Evolutionary conservation across 1,140 invertebrate species (phyloP).

Genomic region (Heterodera carotae): DNA sequence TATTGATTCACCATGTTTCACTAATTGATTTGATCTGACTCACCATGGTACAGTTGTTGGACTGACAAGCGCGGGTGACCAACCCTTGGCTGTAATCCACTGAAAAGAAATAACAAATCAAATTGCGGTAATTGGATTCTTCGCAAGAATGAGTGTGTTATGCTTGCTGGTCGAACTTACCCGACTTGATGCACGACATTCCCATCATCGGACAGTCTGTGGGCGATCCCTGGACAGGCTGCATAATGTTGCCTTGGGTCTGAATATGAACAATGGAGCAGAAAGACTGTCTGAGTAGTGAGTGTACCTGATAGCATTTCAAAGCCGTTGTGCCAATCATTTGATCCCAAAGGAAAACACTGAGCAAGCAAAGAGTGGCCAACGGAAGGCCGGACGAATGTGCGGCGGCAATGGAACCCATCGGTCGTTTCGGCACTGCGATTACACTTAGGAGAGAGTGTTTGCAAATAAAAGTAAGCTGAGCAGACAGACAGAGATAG

Average conservation of each 20-base stretch:
- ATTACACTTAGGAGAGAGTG: too few species aligned
- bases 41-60: conserved; percentile 27
- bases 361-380: conserved; percentile 13
- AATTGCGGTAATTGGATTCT: not conserved
- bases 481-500: too few species aligned
- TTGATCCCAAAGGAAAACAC: conserved; percentile 16
- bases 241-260: conserved; percentile 1
- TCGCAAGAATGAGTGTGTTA: not conserved
- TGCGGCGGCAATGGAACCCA: not conserved
- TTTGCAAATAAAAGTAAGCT: too few species aligned
- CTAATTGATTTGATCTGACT: too few species aligned
- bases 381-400: conserved; percentile 1
- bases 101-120: too few species aligned
- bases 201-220: not conserved
- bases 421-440: not conserved
- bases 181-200: not conserved
- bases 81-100: conserved; percentile 2
- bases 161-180: not conserved
- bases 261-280: not conserved
- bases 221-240: not conserved
- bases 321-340: not conserved
- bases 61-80: conserved; percentile 26
- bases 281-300: not conserved
- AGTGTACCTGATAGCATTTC: conserved; percentile 13
- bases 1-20: too few species aligned